Evolutionary conservation across 2,888 invertebrate genomes (phyloP).

Genomic region (Kuschelorhynchus macadamiae): DNA sequence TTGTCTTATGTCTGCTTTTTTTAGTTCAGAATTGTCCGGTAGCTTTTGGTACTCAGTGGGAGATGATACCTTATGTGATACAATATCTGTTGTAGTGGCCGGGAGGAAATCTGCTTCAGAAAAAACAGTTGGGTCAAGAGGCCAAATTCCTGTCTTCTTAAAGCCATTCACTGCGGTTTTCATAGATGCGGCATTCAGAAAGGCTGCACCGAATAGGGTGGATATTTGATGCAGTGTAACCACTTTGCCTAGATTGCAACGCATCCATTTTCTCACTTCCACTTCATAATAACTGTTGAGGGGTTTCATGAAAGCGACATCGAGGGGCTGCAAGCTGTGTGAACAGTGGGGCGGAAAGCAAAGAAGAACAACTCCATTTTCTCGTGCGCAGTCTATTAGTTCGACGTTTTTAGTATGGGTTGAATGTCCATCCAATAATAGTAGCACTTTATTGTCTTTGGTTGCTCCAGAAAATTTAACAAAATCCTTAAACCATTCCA

Average conservation of each 20-base stretch:
- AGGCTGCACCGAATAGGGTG: conserved; percentile 52
- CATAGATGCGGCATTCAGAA: conserved; percentile 53
- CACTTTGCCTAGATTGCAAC: conserved; percentile 56
- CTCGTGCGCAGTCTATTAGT: conserved; percentile 57
- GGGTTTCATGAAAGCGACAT: conserved; percentile 46
- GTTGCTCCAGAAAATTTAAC: conserved; percentile 22
- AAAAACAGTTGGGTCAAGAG: conserved; percentile 3
- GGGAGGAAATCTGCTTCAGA: not conserved
- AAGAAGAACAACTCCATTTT: conserved; percentile 58
- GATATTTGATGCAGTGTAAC: conserved; percentile 55
- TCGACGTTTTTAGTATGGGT: conserved; percentile 54
- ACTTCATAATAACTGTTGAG: conserved; percentile 20
- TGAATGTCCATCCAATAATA: conserved; percentile 43
- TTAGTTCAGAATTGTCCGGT: too few relatives aligned
- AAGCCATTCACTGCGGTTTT: conserved; percentile 57
- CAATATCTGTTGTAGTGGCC: not conserved
- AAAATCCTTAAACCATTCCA: conserved; percentile 41
- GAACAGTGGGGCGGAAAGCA: conserved; percentile 60
- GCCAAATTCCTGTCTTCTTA: conserved; percentile 53
- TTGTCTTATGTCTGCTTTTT: too few relatives aligned
- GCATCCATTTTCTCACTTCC: conserved; percentile 52
- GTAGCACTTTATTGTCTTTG: conserved; percentile 23
- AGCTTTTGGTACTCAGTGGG: too few relatives aligned
- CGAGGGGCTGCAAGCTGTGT: conserved; percentile 57
- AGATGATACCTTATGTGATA: not conserved